These are phyloP conservation scores for Merodon equestris DNA, from an alignment of 2,888 invertebrate species.

Conservation along the genomic window DNA sequence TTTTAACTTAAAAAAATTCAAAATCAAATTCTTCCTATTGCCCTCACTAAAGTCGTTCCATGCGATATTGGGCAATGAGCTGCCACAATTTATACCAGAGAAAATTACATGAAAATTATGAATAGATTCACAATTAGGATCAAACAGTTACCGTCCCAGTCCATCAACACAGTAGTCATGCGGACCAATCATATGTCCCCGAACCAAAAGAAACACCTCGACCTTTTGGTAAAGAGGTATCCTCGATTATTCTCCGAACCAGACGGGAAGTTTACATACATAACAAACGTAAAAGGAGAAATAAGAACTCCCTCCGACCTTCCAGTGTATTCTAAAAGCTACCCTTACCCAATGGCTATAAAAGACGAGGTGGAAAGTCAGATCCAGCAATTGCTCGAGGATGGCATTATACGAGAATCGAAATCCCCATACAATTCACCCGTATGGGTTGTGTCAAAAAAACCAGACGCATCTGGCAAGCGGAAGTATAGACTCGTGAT, in stretches of 20 bases:
- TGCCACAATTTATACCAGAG: constrained; percentile 20
- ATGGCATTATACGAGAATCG: too few species aligned
- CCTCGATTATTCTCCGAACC: not conserved
- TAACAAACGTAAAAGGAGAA: constrained; percentile 25
- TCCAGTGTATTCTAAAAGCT: constrained; percentile 31
- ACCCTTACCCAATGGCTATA: constrained; percentile 23
- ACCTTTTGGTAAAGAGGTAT: not conserved
- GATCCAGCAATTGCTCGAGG: constrained; percentile 17
- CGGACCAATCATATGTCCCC: constrained; percentile 7
- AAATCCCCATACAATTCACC: constrained; percentile 27
- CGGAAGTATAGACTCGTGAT: constrained; percentile 10
- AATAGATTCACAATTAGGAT: constrained; percentile 4
- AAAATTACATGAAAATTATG: constrained; percentile 39
- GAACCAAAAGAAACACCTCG: not conserved
- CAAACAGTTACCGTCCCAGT: constrained; percentile 6
- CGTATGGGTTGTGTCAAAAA: constrained; percentile 11
- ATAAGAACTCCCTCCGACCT: constrained; percentile 13
- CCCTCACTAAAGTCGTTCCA: constrained; percentile 27
- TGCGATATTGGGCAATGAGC: constrained; percentile 46
- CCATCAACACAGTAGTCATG: constrained; percentile 5
- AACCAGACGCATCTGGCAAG: constrained; percentile 3
- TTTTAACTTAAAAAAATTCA: constrained; percentile 16
- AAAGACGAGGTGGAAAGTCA: constrained; percentile 38
- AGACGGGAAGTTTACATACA: constrained; percentile 6
- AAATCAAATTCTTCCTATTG: constrained; percentile 48